Evolutionary conservation across 2,888 invertebrate genomes (phyloP).

Genomic region (Boloria euphrosyne): DNA sequence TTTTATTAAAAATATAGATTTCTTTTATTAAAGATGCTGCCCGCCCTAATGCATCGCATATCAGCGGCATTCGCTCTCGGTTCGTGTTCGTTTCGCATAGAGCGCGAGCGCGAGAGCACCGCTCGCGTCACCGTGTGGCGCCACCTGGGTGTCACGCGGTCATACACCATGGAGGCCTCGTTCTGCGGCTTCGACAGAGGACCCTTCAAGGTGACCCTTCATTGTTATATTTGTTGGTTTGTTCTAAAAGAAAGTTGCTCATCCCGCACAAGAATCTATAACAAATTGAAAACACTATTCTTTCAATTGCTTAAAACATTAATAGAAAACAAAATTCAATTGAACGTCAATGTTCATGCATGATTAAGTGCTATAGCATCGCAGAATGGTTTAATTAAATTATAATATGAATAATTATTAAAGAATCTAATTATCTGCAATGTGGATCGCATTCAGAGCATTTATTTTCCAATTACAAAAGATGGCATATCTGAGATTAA

Average conservation of each 20-base stretch:
- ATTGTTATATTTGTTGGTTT: background rate
- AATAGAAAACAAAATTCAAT: background rate
- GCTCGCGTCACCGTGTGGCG: conserved; percentile 93
- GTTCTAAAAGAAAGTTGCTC: background rate
- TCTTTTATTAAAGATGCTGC: conserved; percentile 81
- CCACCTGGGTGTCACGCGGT: conserved; percentile 88
- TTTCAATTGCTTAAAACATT: background rate
- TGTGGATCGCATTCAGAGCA: conserved; percentile 37
- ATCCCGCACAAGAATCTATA: no score
- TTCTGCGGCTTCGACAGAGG: conserved; percentile 93
- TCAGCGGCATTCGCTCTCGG: conserved; percentile 87
- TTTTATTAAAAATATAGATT: background rate
- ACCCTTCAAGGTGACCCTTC: conserved; percentile 85
- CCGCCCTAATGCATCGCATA: conserved; percentile 86
- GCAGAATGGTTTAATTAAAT: conserved; percentile 21
- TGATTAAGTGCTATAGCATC: conserved; percentile 3
- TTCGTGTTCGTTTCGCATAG: conserved; percentile 89
- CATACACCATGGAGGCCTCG: conserved; percentile 93
- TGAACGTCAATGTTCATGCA: background rate
- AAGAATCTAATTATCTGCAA: conserved; percentile 22
- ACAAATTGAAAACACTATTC: no score
- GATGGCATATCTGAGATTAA: conserved; percentile 63
- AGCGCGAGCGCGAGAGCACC: conserved; percentile 90
- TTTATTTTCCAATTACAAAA: conserved; percentile 70
- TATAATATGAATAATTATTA: conserved; percentile 16